Percentiles rank a stretch among this genome's conserved stretches.
phyloP scores from a whole-genome alignment of 2,113 vertebrate species.

The Perccottus glenii region DNA sequence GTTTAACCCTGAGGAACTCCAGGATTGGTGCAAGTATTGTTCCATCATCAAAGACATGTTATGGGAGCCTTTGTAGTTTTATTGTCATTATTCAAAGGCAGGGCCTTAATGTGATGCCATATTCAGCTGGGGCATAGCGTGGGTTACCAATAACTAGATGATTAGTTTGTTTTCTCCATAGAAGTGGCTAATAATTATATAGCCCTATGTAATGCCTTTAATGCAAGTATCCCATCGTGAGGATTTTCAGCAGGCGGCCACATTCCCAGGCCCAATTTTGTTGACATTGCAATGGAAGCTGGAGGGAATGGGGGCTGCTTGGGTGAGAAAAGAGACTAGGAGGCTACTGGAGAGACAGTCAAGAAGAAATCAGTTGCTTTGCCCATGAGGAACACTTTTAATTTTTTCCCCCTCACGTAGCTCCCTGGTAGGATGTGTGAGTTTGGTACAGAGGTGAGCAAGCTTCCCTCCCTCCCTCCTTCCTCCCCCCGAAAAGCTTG shows the following conservation, averaged over 20 bases:
- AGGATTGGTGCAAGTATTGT: slow-evolving; percentile 57
- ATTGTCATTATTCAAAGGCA: slow-evolving; percentile 67
- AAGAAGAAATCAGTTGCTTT: slow-evolving; percentile 59
- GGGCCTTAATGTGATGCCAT: slow-evolving; percentile 52
- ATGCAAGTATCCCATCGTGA: slow-evolving; percentile 46
- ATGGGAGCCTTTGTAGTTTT: slow-evolving; percentile 70
- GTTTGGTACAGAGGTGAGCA: slow-evolving; percentile 66
- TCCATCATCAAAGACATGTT: slow-evolving; percentile 69
- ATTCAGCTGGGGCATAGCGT: slow-evolving; percentile 42
- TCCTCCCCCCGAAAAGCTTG: slow-evolving; percentile 61
- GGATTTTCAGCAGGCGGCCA: slow-evolving; percentile 56
- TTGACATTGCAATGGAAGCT: slow-evolving; percentile 67
- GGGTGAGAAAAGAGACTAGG: slow-evolving; percentile 52
- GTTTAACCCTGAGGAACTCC: slow-evolving; percentile 64
- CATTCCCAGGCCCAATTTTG: slow-evolving; percentile 54
- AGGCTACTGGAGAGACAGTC: slow-evolving; percentile 62
- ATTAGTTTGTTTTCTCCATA: slow-evolving; percentile 51
- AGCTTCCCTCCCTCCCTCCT: slow-evolving; percentile 26
- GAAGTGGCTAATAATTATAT: slow-evolving; percentile 41
- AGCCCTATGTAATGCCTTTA: slow-evolving; percentile 33
- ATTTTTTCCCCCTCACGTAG: slow-evolving; percentile 45
- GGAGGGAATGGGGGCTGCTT: slow-evolving; percentile 26
- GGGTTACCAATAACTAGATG: slow-evolving; percentile 55
- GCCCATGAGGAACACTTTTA: slow-evolving; percentile 68
- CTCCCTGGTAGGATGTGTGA: slow-evolving; percentile 65